Evolutionary conservation across 2,888 invertebrate species (phyloP), one percentile per base, ranked within the genome.

Genomic region (Ommatoiulus sabulosus): DNA sequence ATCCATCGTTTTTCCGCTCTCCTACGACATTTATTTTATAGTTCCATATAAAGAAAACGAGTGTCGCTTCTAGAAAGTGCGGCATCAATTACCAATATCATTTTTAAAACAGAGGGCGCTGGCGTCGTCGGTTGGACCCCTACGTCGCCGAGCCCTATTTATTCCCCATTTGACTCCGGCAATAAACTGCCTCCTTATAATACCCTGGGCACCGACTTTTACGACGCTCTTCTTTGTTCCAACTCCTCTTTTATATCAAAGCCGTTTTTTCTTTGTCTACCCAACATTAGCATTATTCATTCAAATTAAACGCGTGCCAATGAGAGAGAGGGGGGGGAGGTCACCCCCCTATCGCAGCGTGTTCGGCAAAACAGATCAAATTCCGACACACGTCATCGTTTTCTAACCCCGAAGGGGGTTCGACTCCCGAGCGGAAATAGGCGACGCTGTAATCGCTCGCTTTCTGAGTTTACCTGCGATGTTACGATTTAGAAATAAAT

Each of bases 251-350:
- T 84, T 84, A 84, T 84, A 84, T 35, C 35, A 3, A 44, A 84
- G 15, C 84, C 35, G 35, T 84, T 84, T 84, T 84, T 84, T 84
- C 35, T 84, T 43, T 43, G 35, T 84, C 48, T 44, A 86, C 48
- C 24, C 7, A 86, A 44, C 86, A 86, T 86, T 86, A 86, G 43
- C 86, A 86, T 86, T 86, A 86, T 86, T 86, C 86, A 86, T 86
- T 86, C 46, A 86, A 86, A 86, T 86, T 86, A 86, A 86, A 86
- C 86, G 86, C 3, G 44, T 86, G 44, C 44, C 86, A 44, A 44
- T 86, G 86, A 46, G 44, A 46, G 44, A 7, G 52, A 57, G 52
- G 52, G 52, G 15, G 15, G 52, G 52, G 52, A 15, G 10, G 52
- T 57, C 52, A 57, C 52, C 52, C 52, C 52, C 15, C 52, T 57